Conservation (phyloP, 2,113 vertebrate species). For the Sterna hirundo region DNA sequence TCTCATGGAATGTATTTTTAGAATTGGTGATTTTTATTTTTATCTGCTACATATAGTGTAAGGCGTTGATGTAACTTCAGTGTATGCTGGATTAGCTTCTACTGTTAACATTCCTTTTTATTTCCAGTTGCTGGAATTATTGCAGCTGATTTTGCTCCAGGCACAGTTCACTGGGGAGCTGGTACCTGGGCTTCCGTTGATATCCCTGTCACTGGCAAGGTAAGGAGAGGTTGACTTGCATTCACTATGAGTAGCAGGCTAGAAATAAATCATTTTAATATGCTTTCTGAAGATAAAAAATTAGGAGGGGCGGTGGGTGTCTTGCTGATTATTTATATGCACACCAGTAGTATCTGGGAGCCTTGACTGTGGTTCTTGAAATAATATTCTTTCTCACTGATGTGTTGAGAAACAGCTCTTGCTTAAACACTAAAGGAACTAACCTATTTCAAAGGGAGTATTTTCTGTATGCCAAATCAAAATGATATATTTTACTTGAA, state of each 20-base stretch:
- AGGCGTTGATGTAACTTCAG: constrained; percentile 5
- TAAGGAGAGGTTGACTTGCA: constrained; percentile 65
- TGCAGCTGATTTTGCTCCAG: constrained; percentile 84
- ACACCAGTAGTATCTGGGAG: background rate
- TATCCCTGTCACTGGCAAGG: constrained; percentile 85
- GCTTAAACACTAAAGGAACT: background rate
- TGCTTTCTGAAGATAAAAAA: constrained; percentile 54
- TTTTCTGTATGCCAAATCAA: constrained; percentile 10
- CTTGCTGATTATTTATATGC: constrained; percentile 49
- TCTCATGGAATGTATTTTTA: background rate
- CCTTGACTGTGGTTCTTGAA: background rate
- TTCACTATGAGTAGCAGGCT: constrained; percentile 33
- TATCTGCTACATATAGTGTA: background rate
- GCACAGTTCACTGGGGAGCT: constrained; percentile 79
- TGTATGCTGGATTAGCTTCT: constrained; percentile 40
- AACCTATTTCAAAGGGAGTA: constrained; percentile 2
- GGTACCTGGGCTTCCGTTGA: constrained; percentile 87
- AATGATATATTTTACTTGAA: background rate
- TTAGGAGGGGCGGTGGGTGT: constrained; percentile 10
- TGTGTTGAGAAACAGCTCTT: background rate
- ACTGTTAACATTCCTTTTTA: constrained; percentile 58
- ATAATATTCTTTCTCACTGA: constrained; percentile 28
- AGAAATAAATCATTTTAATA: constrained; percentile 56
- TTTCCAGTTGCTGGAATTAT: constrained; percentile 81
- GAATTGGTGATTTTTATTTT: background rate